A percentile compares a stretch with the other conserved stretches of the same genome.
Conservation (phyloP, 2,888 invertebrate species). For the Drosophila helvetica region DNA sequence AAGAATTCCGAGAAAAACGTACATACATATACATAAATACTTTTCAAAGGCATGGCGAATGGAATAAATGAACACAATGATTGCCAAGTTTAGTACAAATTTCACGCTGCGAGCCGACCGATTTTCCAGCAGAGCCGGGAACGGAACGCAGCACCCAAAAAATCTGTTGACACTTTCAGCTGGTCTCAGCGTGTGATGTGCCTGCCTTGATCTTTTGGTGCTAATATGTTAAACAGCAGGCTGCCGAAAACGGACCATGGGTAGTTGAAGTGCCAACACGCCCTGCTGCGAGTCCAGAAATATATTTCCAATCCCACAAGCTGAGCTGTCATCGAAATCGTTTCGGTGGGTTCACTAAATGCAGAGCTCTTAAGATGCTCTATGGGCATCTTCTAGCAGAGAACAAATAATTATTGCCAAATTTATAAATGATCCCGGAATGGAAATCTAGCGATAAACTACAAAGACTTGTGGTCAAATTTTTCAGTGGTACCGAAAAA, state of each 20-base stretch:
- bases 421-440: too few species aligned
- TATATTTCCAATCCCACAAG: too few species aligned
- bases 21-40: neutral
- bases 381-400: too few species aligned
- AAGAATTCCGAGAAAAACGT: conserved; percentile 25
- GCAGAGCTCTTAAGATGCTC: too few species aligned
- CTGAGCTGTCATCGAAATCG: too few species aligned
- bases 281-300: too few species aligned
- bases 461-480: too few species aligned
- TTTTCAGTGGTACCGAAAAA: too few species aligned
- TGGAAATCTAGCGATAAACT: too few species aligned
- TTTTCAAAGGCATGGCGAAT: conserved; percentile 46
- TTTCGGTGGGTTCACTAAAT: too few species aligned
- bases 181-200: conserved; percentile 50
- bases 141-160: conserved; percentile 1
- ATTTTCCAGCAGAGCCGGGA: conserved; percentile 28
- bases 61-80: conserved; percentile 42
- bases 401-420: too few species aligned
- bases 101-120: conserved; percentile 31
- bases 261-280: too few species aligned
- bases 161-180: conserved; percentile 76
- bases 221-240: conserved; percentile 80
- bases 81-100: conserved; percentile 36
- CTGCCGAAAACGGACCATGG: conserved; percentile 19
- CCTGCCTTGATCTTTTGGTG: conserved; percentile 55